Evolutionary conservation across 2,888 invertebrate genomes (phyloP).

Genomic region (Rhingia rostrata): DNA sequence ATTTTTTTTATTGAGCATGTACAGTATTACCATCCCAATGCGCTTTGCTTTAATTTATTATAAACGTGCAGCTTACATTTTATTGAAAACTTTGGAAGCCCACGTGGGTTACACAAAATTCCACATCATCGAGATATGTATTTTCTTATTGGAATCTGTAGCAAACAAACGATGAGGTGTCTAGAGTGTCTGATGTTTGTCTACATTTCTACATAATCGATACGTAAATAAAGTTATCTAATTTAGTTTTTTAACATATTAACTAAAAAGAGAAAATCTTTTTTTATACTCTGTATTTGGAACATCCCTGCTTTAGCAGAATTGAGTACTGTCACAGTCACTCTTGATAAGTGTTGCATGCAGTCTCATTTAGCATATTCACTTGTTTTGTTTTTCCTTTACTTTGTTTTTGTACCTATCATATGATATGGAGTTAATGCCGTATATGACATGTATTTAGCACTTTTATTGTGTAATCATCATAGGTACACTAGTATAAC

Average conservation of each 20-base stretch:
- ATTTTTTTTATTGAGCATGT: too few relatives aligned
- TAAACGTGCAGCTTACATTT: too few relatives aligned
- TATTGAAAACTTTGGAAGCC: too few relatives aligned
- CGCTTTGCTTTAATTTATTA: too few relatives aligned
- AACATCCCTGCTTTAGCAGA: not conserved
- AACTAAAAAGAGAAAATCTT: not conserved
- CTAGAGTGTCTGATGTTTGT: too few relatives aligned
- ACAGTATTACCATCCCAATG: too few relatives aligned
- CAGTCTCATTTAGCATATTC: not conserved
- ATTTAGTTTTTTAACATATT: not conserved
- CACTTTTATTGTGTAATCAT: slow-evolving; percentile 12
- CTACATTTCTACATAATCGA: not conserved
- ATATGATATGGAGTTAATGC: slow-evolving; percentile 6
- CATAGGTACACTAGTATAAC: not conserved
- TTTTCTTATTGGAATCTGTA: too few relatives aligned
- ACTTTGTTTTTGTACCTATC: not conserved
- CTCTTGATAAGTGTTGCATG: not conserved
- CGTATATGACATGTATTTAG: not conserved
- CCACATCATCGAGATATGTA: too few relatives aligned
- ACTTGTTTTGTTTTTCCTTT: not conserved
- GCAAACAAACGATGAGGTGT: too few relatives aligned
- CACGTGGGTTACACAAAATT: too few relatives aligned
- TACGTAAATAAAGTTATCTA: not conserved
- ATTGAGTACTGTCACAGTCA: not conserved
- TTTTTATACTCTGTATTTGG: not conserved